These are phyloP conservation scores for Trachurus trachurus DNA, from an alignment of 2,797 vertebrate species.

Conservation along the genomic window DNA sequence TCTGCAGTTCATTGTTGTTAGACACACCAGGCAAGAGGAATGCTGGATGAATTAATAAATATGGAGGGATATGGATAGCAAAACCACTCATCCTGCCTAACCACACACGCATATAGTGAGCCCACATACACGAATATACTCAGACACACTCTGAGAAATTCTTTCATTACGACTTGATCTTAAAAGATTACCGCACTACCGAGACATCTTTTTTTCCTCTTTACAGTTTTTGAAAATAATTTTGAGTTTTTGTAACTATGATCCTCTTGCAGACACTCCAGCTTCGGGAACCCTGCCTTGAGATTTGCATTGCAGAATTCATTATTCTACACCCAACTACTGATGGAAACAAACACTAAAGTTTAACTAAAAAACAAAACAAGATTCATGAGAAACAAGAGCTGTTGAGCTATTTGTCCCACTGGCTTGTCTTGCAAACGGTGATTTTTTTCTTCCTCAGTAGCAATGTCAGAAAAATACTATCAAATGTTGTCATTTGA, in stretches of 20 bases:
- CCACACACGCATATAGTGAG: neutral
- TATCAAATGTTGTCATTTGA: neutral
- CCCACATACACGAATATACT: neutral
- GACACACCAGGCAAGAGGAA: conserved; percentile 54
- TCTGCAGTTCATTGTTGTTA: conserved; percentile 56
- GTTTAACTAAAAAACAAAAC: neutral
- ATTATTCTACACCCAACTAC: neutral
- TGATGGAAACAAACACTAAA: neutral
- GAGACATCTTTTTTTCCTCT: neutral
- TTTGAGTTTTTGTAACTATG: neutral
- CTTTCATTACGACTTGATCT: neutral
- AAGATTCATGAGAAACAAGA: neutral
- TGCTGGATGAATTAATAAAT: conserved; percentile 72
- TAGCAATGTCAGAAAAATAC: neutral
- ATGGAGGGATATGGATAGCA: conserved; percentile 59
- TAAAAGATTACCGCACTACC: neutral
- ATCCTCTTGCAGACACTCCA: neutral
- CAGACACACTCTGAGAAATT: neutral
- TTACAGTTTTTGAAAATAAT: neutral
- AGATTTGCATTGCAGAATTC: neutral
- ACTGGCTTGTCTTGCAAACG: neutral
- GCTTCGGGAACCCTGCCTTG: neutral
- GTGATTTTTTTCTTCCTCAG: neutral
- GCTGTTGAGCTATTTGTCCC: neutral
- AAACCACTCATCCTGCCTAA: conserved; percentile 2